These are phyloP conservation scores for Apocheima hispidaria DNA, from an alignment of 2,888 invertebrate genomes.

Conservation along the genomic window DNA sequence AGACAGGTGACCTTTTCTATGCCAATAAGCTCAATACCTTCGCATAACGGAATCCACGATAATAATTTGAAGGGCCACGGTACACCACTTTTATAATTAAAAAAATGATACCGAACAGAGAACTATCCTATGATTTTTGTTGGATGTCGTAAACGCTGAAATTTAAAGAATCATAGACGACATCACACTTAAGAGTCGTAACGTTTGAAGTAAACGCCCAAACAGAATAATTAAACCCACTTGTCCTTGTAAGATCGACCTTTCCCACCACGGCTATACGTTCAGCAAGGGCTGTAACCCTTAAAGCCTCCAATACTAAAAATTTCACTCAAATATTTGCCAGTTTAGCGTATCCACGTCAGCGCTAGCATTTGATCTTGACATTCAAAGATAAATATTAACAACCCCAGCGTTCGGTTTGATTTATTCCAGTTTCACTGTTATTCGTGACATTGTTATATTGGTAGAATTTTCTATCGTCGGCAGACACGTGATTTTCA, in stretches of 20 bases:
- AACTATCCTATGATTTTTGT: no score
- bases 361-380: conserved; percentile 27
- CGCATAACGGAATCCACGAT: no score
- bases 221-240: conserved; percentile 4
- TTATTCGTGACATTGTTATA: conserved; percentile 13
- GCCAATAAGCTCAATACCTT: not conserved
- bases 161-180: conserved; percentile 1
- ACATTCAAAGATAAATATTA: conserved; percentile 32
- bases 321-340: conserved; percentile 18
- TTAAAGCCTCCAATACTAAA: conserved; percentile 3
- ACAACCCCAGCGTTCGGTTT: conserved; percentile 10
- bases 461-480: conserved; percentile 7
- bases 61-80: no score
- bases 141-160: no score
- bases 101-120: no score
- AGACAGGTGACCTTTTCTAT: not conserved
- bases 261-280: not conserved
- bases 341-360: conserved; percentile 10
- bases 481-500: conserved; percentile 2
- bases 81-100: no score
- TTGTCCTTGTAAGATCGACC: not conserved
- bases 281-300: not conserved
- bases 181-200: not conserved
- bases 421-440: conserved; percentile 15
- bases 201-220: not conserved